Percentiles rank a stretch among this genome's conserved stretches.
Evolutionary conservation across 2,113 vertebrate genomes (phyloP).

Genomic region (Raja brachyura): DNA sequence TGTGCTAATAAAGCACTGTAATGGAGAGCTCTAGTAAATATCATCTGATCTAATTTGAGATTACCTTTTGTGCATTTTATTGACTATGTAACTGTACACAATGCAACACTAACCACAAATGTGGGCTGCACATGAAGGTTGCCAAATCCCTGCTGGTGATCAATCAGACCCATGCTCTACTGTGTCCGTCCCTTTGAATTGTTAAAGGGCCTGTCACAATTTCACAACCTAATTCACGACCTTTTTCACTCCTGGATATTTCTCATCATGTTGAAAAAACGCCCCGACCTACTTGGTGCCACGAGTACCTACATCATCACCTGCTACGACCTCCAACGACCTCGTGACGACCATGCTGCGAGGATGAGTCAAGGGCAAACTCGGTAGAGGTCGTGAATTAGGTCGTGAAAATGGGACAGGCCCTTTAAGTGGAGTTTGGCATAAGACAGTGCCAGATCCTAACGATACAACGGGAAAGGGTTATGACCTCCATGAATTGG

Average conservation of each 20-base stretch:
- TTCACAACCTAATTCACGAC: too few species aligned
- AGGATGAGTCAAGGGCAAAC: too few species aligned
- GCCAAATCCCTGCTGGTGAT: not conserved
- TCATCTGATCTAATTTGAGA: constrained; percentile 10
- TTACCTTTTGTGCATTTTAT: not conserved
- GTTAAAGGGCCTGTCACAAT: too few species aligned
- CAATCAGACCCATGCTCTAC: not conserved
- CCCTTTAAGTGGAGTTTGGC: not conserved
- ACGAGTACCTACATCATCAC: too few species aligned
- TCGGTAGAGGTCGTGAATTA: too few species aligned
- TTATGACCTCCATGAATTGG: not conserved
- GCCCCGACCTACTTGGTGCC: too few species aligned
- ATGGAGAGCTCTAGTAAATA: not conserved
- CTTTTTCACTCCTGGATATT: too few species aligned
- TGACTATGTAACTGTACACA: not conserved
- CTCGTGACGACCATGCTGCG: too few species aligned
- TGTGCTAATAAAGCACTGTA: not conserved
- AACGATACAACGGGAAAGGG: not conserved
- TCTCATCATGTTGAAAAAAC: too few species aligned
- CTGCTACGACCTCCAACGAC: too few species aligned
- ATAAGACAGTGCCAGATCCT: not conserved
- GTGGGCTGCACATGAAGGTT: not conserved
- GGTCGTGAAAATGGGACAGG: too few species aligned
- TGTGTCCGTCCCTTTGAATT: not conserved
- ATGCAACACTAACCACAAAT: not conserved